Evolutionary conservation across 2,888 invertebrate species (phyloP).

Genomic region (Drosophila pseudotalamancana): DNA sequence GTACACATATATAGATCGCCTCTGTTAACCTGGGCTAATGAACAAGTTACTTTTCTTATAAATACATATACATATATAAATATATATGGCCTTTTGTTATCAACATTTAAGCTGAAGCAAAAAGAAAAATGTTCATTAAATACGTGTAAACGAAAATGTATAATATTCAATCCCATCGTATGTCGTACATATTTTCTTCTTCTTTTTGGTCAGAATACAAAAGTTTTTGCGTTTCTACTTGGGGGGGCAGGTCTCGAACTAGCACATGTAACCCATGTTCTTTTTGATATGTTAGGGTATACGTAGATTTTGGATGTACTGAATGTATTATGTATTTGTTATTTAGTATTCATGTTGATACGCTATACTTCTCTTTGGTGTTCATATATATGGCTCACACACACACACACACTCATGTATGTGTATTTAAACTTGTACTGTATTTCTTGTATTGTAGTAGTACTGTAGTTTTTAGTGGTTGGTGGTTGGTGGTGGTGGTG

Average conservation of each 20-base stretch:
- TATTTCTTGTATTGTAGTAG: slow-evolving; percentile 55
- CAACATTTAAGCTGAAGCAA: slow-evolving; percentile 59
- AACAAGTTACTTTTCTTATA: slow-evolving; percentile 77
- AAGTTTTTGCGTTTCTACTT: slow-evolving; percentile 32
- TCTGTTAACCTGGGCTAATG: slow-evolving; percentile 68
- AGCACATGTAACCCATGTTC: slow-evolving; percentile 41
- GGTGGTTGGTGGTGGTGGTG: slow-evolving; percentile 53
- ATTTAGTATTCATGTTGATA: slow-evolving; percentile 57
- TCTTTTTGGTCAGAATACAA: slow-evolving; percentile 47
- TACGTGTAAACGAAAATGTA: slow-evolving; percentile 85
- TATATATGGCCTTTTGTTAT: slow-evolving; percentile 14
- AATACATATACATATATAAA: slow-evolving; percentile 14
- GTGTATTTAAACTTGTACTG: slow-evolving; percentile 48
- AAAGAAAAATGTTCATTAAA: slow-evolving; percentile 84
- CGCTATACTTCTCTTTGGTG: slow-evolving; percentile 76
- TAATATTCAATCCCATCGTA: slow-evolving; percentile 85
- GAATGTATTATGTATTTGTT: slow-evolving; percentile 28
- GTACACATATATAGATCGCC: slow-evolving; percentile 29
- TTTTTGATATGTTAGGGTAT: not conserved
- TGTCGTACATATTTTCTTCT: slow-evolving; percentile 44
- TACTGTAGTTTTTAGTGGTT: slow-evolving; percentile 59
- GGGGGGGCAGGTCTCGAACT: slow-evolving; percentile 38
- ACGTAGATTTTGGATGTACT: slow-evolving; percentile 21
- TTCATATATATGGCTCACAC: slow-evolving; percentile 17
- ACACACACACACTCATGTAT: no score